A percentile compares a stretch with the other conserved stretches of the same genome.
Evolutionary conservation across 2,113 vertebrate genomes (phyloP).

Genomic region (Siniperca knerii): DNA sequence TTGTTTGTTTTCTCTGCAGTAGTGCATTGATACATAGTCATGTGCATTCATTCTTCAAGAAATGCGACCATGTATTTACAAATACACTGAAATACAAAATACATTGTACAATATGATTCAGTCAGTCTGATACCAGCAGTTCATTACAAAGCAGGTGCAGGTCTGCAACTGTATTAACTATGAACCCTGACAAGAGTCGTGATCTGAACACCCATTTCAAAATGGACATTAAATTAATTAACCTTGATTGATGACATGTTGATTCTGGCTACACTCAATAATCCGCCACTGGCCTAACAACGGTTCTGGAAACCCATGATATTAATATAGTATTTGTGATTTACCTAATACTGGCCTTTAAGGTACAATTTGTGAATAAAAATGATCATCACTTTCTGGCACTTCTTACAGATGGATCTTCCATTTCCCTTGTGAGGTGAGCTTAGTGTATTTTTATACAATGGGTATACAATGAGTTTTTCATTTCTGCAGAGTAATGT

Average conservation of each 20-base stretch:
- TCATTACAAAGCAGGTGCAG: neutral
- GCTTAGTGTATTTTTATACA: neutral
- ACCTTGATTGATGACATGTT: neutral
- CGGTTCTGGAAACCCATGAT: neutral
- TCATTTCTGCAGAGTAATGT: neutral
- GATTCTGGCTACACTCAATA: neutral
- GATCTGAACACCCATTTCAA: neutral
- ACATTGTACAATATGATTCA: neutral
- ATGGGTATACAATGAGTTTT: no score
- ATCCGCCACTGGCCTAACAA: neutral
- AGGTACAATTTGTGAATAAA: neutral
- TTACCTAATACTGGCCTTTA: neutral
- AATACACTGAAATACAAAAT: slow-evolving; percentile 33
- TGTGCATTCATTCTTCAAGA: slow-evolving; percentile 27
- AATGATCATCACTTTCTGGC: neutral
- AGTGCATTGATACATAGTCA: slow-evolving; percentile 14
- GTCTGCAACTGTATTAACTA: neutral
- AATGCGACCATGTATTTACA: slow-evolving; percentile 33
- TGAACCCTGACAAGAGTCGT: neutral
- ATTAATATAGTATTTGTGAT: neutral
- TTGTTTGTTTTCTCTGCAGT: neutral
- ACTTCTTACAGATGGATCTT: neutral
- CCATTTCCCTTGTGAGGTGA: neutral
- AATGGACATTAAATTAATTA: neutral
- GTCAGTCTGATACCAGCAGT: neutral